Evolutionary conservation across 2,113 vertebrate species (phyloP), one percentile per base, ranked within the genome.

Genomic region (Octodon degus): DNA sequence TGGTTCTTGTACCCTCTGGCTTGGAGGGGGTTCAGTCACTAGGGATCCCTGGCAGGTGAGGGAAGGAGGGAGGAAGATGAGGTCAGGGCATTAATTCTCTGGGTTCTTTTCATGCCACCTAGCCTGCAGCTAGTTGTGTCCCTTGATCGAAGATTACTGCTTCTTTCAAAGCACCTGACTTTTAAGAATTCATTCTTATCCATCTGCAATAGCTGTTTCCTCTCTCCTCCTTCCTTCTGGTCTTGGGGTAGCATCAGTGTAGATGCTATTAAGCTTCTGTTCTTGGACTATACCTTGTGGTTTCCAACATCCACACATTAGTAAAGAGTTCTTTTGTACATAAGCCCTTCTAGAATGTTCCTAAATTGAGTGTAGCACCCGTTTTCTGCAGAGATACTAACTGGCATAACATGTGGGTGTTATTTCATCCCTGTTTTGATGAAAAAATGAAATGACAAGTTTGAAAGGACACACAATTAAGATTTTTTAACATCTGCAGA

Each of bases 381-480:
- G 83, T 93, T 97, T 97, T 84, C 84, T 90, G 87, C 37, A 65
- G 68, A 74, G 89, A 88, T 60, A 72, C 76, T 81, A 76, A 88
- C 58, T 67, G 84, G 84, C 81, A 77, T 43, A 86, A 91, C 63
- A 53, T 88, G 88, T 58, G 91, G 85, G 60, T 34, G 72, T 92
- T 60, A 65, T 70, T 87, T 93, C 43, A 90, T 70, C 60, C 40
- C 14, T 34, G 58, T 94, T 92, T 77, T 43, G 86, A 63, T 94
- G 92, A 88, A 86, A 86, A 96, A 79, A 82, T 62, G 67, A 91
- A 97, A 94, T 47, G 55, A 72, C 14, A 27, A 40, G 81, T 91
- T 94, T 96, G 89, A 47, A 93, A 96, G 94, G 93, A 81, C 74
- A 77, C 19, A 60, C 13, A 72, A n/a, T 77, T 62, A 85, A 70